Percentiles rank a stretch among this genome's conserved stretches.
Conservation (phyloP, 2,113 vertebrate species). For the Gallinago jamesoni region DNA sequence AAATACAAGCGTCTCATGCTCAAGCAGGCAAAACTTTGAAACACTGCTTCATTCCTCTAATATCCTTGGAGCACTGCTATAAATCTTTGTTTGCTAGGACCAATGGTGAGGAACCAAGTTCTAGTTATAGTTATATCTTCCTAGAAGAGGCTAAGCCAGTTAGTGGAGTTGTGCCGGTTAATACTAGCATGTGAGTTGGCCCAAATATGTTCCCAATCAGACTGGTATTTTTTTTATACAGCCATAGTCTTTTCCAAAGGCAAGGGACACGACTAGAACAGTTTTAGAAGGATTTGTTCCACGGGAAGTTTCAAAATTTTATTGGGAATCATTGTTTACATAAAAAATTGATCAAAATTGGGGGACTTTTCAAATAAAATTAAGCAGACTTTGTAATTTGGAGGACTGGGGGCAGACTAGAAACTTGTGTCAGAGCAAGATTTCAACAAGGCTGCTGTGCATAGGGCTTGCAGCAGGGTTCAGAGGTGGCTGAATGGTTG, state of each 20-base stretch:
- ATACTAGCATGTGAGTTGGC: not conserved
- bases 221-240: not conserved
- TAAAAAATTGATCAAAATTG: not conserved
- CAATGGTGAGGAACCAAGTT: not conserved
- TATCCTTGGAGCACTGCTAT: not conserved
- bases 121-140: not conserved
- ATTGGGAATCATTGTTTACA: not conserved
- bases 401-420: not conserved
- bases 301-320: not conserved
- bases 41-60: not conserved
- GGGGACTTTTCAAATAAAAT: conserved; percentile 3
- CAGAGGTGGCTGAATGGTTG: not conserved
- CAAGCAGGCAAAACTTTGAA: not conserved
- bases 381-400: not conserved
- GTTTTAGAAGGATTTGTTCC: not conserved
- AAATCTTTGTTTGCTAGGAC: not conserved
- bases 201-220: not conserved
- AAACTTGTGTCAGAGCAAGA: not conserved
- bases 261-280: not conserved
- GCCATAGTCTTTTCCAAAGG: not conserved
- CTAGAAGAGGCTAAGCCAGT: not conserved
- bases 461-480: not conserved
- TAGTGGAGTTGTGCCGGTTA: not conserved
- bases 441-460: not conserved
- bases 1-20: not conserved